These are phyloP conservation scores for Thysanoteuthis rhombus DNA, from an alignment of 2,888 invertebrate species.

Conservation along the genomic window DNA sequence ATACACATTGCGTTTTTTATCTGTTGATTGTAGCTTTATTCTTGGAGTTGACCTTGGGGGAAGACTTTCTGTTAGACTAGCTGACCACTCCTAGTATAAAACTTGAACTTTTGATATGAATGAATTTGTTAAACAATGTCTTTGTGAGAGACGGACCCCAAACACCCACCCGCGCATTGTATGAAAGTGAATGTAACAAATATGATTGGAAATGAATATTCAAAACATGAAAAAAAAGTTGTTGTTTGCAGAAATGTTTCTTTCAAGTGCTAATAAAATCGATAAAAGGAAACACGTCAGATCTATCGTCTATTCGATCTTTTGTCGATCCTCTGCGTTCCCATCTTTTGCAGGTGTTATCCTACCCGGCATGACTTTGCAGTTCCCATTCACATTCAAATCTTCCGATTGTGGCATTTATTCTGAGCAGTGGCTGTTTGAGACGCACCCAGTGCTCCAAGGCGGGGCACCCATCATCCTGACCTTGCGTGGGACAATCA, in stretches of 20 bases:
- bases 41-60: background rate
- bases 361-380: conserved; percentile 65
- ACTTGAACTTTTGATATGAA: background rate
- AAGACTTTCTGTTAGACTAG: background rate
- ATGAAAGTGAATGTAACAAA: background rate
- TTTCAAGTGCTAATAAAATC: no score
- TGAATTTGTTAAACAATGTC: background rate
- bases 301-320: no score
- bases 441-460: conserved; percentile 64
- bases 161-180: background rate
- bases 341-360: conserved; percentile 58
- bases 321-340: background rate
- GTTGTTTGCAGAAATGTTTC: no score
- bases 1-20: no score
- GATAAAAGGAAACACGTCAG: no score
- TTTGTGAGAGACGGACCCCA: background rate
- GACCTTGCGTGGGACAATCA: conserved; percentile 64
- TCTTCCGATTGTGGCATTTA: conserved; percentile 67
- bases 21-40: no score
- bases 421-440: conserved; percentile 67
- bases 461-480: conserved; percentile 65
- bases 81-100: background rate
- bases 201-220: background rate
- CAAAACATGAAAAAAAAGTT: no score
- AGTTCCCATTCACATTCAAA: conserved; percentile 67